Evolutionary conservation across 2,797 vertebrate genomes (phyloP).

Genomic region (Xiphophorus birchmanni): DNA sequence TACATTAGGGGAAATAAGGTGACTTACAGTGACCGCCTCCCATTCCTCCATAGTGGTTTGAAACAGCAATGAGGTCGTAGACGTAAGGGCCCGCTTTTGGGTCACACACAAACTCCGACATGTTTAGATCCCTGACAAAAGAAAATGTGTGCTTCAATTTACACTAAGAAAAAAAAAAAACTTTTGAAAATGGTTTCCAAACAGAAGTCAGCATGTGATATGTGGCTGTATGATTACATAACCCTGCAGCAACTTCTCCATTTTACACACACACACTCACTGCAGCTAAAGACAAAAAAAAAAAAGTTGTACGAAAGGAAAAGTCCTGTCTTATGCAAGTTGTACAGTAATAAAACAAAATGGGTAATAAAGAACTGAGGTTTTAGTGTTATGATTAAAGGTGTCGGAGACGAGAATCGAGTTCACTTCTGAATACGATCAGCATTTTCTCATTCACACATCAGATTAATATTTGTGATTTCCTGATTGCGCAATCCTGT

Average conservation of each 20-base stretch:
- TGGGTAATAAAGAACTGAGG: not conserved
- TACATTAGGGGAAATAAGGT: not conserved
- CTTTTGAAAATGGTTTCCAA: slow-evolving; percentile 31
- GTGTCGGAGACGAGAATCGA: not conserved
- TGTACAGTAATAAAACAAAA: slow-evolving; percentile 3
- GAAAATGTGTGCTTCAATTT: slow-evolving; percentile 6
- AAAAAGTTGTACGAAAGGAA: too few species aligned
- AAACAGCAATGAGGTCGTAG: slow-evolving; percentile 95
- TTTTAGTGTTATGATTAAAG: slow-evolving; percentile 3
- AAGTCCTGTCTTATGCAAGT: not conserved
- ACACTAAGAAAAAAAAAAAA: too few species aligned
- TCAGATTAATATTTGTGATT: not conserved
- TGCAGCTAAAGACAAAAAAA: not conserved
- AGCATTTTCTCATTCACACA: slow-evolving; percentile 32
- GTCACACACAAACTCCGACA: slow-evolving; percentile 96
- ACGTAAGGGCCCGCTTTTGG: slow-evolving; percentile 88
- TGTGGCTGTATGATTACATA: not conserved
- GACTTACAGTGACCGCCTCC: slow-evolving; percentile 97
- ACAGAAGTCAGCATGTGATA: not conserved
- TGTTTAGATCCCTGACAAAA: slow-evolving; percentile 88
- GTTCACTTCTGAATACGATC: slow-evolving; percentile 6
- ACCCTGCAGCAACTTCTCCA: slow-evolving; percentile 23
- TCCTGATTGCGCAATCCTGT: slow-evolving; percentile 32
- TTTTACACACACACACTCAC: slow-evolving; percentile 10
- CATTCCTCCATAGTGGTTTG: slow-evolving; percentile 98